Evolutionary conservation across 2,888 invertebrate genomes (phyloP).

Genomic region (Enchytraeus crypticus): DNA sequence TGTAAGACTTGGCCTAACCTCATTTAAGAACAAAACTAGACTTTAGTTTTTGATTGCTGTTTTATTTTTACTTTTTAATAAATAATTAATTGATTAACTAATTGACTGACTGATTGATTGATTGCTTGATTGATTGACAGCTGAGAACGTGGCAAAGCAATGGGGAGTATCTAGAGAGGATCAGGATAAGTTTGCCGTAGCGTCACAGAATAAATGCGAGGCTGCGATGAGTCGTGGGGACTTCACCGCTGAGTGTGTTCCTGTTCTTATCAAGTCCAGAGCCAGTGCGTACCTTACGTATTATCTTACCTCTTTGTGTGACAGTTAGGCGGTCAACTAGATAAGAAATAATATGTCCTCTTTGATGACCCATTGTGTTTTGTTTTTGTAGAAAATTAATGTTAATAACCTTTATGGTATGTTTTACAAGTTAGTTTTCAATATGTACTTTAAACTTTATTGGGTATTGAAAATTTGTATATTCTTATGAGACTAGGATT

Average conservation of each 20-base stretch:
- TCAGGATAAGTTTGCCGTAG: slow-evolving; percentile 63
- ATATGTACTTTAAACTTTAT: not conserved
- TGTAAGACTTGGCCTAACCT: not conserved
- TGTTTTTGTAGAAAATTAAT: not conserved
- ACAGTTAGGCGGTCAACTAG: not conserved
- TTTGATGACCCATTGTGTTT: not conserved
- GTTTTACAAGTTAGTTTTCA: not conserved
- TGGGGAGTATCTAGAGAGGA: slow-evolving; percentile 60
- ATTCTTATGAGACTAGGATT: not conserved
- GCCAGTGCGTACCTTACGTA: slow-evolving; percentile 6
- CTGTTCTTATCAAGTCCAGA: slow-evolving; percentile 55
- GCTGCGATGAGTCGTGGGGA: slow-evolving; percentile 57
- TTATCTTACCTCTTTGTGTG: no score
- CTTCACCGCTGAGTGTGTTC: slow-evolving; percentile 65
- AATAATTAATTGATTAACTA: no score
- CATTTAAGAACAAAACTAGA: no score
- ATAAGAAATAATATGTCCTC: not conserved
- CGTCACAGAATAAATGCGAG: slow-evolving; percentile 62
- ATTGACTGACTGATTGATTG: no score
- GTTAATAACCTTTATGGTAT: not conserved
- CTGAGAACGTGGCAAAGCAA: slow-evolving; percentile 66
- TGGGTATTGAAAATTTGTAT: not conserved
- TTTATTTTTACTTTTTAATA: no score
- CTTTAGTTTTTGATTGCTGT: no score
- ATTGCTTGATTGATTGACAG: no score